These are phyloP conservation scores for Dromius quadrimaculatus DNA, from an alignment of 2,888 invertebrate species.

Conservation along the genomic window DNA sequence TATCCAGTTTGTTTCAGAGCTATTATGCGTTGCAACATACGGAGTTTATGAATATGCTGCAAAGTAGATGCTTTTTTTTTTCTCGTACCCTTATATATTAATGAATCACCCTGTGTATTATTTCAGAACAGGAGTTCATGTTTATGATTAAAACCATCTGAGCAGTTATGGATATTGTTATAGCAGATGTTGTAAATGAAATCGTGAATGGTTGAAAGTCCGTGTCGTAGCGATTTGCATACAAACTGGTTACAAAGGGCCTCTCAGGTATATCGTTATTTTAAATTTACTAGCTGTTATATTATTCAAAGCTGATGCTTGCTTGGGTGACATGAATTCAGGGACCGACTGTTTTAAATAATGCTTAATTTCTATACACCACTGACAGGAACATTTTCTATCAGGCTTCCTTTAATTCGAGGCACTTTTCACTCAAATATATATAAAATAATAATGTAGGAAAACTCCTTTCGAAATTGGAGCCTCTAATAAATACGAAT, in stretches of 20 bases:
- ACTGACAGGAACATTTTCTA: neutral
- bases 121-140: neutral
- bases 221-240: constrained; percentile 56
- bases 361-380: constrained; percentile 12
- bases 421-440: too few species aligned
- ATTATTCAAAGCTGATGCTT: constrained; percentile 57
- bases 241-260: constrained; percentile 58
- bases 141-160: constrained; percentile 23
- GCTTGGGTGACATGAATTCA: constrained; percentile 5
- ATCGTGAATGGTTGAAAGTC: constrained; percentile 53
- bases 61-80: too few species aligned
- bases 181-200: constrained; percentile 57
- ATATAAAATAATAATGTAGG: too few species aligned
- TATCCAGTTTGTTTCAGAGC: too few species aligned
- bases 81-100: neutral
- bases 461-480: too few species aligned
- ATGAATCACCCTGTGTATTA: neutral
- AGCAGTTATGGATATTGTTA: constrained; percentile 56
- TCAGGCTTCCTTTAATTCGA: too few species aligned
- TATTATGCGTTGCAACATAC: too few species aligned
- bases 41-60: too few species aligned
- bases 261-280: constrained; percentile 59
- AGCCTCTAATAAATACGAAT: too few species aligned
- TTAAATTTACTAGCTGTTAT: constrained; percentile 59
- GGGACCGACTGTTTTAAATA: constrained; percentile 22